Percentiles rank a stretch among this genome's conserved stretches.
phyloP scores from a whole-genome alignment of 2,113 vertebrate genomes.

The Sinocyclocheilus anophthalmus region DNA sequence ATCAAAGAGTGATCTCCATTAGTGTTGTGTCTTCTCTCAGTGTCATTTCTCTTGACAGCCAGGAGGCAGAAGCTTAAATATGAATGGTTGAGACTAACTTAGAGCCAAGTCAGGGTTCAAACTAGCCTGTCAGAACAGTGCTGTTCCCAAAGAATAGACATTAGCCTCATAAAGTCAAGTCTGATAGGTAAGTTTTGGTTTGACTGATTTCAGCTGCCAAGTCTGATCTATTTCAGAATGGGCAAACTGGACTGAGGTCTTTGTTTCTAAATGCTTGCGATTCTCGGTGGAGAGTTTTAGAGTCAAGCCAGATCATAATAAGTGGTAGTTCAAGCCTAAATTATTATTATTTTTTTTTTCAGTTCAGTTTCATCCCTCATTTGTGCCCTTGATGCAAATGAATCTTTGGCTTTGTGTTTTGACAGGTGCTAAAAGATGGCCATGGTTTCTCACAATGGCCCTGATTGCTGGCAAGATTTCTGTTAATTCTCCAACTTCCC shows the following conservation, averaged over 20 bases:
- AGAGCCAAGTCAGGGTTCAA: neutral
- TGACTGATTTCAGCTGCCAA: constrained; percentile 6
- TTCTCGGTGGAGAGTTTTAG: neutral
- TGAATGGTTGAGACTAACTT: constrained; percentile 33
- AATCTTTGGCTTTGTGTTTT: constrained; percentile 22
- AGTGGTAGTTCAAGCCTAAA: constrained; percentile 20
- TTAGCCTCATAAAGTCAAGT: constrained; percentile 7
- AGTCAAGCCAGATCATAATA: constrained; percentile 25
- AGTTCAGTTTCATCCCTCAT: constrained; percentile 18
- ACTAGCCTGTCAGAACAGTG: constrained; percentile 4
- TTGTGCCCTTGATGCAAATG: constrained; percentile 41
- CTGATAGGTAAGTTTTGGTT: constrained; percentile 1
- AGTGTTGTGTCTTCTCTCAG: constrained; percentile 26
- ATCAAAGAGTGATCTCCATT: constrained; percentile 24
- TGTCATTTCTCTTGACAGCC: constrained; percentile 23
- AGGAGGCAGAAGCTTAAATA: constrained; percentile 24
- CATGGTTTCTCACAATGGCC: constrained; percentile 29
- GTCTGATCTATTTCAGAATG: neutral
- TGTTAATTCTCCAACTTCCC: constrained; percentile 14
- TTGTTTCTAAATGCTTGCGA: neutral
- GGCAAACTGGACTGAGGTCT: neutral
- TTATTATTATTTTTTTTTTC: neutral
- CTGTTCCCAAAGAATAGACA: neutral
- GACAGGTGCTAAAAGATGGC: constrained; percentile 43
- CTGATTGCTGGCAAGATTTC: constrained; percentile 32